Conservation (phyloP, 2,888 invertebrate genomes). For the Tridacna crocea region DNA sequence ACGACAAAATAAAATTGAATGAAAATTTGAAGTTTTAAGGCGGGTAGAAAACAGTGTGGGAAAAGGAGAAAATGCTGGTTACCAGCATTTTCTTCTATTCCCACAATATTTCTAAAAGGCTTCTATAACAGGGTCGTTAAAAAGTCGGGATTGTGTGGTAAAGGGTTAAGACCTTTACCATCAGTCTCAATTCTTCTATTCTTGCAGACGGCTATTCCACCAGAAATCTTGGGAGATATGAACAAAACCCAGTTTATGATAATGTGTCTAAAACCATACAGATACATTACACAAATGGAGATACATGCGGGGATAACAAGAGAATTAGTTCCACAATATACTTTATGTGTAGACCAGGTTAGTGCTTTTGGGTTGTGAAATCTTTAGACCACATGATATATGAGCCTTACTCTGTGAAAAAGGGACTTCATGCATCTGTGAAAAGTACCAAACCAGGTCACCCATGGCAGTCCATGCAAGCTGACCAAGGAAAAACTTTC, state of each 20-base stretch:
- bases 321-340: constrained; percentile 68
- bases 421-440: too few species aligned
- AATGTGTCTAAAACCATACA: constrained; percentile 57
- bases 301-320: constrained; percentile 57
- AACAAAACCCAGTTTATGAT: constrained; percentile 64
- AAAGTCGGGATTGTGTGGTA: not conserved
- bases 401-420: too few species aligned
- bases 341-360: constrained; percentile 79
- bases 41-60: constrained; percentile 1
- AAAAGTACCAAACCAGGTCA: too few species aligned
- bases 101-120: not conserved
- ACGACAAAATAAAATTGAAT: too few species aligned
- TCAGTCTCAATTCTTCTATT: not conserved
- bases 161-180: not conserved
- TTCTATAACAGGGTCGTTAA: not conserved
- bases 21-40: too few species aligned
- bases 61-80: constrained; percentile 10
- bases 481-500: too few species aligned
- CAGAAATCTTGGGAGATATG: constrained; percentile 70
- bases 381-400: not conserved
- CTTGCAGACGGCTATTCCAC: not conserved
- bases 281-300: constrained; percentile 74
- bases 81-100: constrained; percentile 2
- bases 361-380: not conserved
- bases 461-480: too few species aligned